phyloP scores from a whole-genome alignment of 1,140 invertebrate species.

The Diorhabda sublineata region DNA sequence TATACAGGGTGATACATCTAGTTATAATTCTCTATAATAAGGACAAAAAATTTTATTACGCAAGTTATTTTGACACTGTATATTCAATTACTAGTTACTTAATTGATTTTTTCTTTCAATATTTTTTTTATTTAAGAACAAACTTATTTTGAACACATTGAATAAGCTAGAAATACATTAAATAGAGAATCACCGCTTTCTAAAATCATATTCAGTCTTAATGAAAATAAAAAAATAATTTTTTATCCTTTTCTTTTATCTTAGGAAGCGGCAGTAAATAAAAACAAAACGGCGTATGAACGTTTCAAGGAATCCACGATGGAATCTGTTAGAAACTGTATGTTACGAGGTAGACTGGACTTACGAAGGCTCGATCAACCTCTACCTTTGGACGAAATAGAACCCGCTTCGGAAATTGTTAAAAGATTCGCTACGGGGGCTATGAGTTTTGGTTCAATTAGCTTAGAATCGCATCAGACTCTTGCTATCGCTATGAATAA shows the following conservation, averaged over 20 bases:
- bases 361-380: slow-evolving; percentile 70
- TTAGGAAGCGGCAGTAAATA: slow-evolving; percentile 73
- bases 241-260: slow-evolving; percentile 8
- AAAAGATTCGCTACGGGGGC: slow-evolving; percentile 80
- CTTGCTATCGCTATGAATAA: slow-evolving; percentile 96
- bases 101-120: no score
- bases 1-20: no score
- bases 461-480: slow-evolving; percentile 89
- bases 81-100: no score
- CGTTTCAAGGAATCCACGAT: slow-evolving; percentile 83
- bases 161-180: no score
- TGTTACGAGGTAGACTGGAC: slow-evolving; percentile 89
- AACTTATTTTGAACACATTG: no score
- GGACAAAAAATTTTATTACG: no score
- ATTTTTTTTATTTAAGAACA: no score
- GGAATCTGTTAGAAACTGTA: slow-evolving; percentile 82
- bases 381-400: slow-evolving; percentile 84
- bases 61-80: no score
- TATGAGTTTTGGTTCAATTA: slow-evolving; percentile 93
- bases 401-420: slow-evolving; percentile 90
- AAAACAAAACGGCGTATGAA: slow-evolving; percentile 80
- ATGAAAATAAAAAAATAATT: neutral
- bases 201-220: slow-evolving; percentile 3
- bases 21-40: no score
- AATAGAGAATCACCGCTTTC: neutral